Percentiles rank a stretch among this genome's conserved stretches.
phyloP scores from a whole-genome alignment of 2,888 invertebrate genomes.

The Ochropleura plecta region DNA sequence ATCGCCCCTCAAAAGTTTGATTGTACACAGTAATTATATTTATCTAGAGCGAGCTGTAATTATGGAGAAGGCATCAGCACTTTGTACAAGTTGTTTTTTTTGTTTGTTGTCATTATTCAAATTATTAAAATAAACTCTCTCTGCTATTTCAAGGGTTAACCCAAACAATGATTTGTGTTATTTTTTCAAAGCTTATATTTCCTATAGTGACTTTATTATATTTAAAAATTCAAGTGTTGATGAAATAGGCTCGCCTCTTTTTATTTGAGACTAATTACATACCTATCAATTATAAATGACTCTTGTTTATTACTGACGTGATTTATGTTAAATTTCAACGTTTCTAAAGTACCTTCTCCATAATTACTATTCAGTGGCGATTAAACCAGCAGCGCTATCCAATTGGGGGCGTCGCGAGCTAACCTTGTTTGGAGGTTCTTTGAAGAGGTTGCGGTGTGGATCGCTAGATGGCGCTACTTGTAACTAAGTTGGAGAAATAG shows the following conservation, averaged over 20 bases:
- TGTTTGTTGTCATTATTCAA: neutral
- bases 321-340: neutral
- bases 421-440: conserved; percentile 57
- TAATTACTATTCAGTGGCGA: conserved; percentile 7
- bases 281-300: no score
- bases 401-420: conserved; percentile 47
- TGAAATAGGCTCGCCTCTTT: no score
- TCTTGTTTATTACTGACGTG: no score
- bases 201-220: no score
- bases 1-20: conserved; percentile 52
- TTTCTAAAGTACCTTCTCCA: conserved; percentile 29
- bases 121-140: no score
- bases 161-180: no score
- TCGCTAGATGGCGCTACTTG: conserved; percentile 61
- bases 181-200: no score
- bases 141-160: no score
- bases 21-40: conserved; percentile 59
- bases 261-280: no score
- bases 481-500: conserved; percentile 32
- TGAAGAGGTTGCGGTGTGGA: conserved; percentile 50
- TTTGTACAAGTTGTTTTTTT: neutral
- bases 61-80: conserved; percentile 36
- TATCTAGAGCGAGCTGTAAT: neutral
- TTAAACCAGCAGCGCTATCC: conserved; percentile 59
- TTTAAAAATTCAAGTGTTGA: no score